A percentile compares a stretch with the other conserved stretches of the same genome.
Conservation (phyloP, 2,113 vertebrate genomes). For the Ginglymostoma cirratum region DNA sequence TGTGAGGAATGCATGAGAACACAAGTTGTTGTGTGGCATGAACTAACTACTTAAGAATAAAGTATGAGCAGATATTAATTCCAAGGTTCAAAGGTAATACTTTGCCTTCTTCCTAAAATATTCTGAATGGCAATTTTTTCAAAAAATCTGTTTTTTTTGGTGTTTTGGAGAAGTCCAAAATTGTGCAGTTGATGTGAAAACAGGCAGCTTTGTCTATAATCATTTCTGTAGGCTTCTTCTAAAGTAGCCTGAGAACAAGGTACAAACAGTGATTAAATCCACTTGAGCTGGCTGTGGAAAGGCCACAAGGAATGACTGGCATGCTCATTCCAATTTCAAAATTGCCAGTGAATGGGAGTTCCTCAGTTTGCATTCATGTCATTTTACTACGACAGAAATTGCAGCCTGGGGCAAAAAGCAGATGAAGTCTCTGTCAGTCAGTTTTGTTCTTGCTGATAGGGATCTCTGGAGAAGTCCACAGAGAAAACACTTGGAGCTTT, state of each 20-base stretch:
- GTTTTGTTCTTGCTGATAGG: background rate
- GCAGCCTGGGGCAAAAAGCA: background rate
- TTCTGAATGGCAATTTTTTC: background rate
- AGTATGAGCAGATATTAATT: background rate
- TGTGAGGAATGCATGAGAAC: background rate
- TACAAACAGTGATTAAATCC: background rate
- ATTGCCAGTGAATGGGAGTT: background rate
- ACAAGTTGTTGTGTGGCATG: background rate
- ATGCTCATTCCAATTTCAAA: background rate
- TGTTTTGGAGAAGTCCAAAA: background rate
- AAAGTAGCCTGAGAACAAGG: background rate
- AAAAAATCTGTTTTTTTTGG: background rate
- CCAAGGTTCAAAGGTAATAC: background rate
- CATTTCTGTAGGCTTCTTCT: background rate
- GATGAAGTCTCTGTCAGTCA: background rate
- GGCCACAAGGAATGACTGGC: slow-evolving; percentile 12
- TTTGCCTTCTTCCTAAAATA: background rate
- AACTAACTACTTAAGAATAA: background rate
- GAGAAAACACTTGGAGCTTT: background rate
- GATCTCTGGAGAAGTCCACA: background rate
- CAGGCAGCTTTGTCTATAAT: background rate
- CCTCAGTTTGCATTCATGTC: background rate
- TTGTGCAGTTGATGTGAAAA: background rate
- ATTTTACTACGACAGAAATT: background rate
- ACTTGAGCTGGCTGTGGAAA: background rate